Evolutionary conservation across 2,113 vertebrate genomes (phyloP).

Genomic region (Chloebia gouldiae): DNA sequence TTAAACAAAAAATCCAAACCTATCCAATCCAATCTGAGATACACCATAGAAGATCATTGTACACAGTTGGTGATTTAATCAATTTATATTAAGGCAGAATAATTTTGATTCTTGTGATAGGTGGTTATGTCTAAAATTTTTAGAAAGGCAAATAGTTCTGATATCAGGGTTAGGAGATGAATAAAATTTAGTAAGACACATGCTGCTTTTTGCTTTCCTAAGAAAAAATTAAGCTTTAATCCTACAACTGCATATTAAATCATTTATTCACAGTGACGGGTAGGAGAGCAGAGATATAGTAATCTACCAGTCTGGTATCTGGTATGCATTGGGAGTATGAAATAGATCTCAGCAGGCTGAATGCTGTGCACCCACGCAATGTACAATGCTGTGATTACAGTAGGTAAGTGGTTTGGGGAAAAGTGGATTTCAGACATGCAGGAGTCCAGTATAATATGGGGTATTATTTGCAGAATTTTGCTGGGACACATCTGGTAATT

Average conservation of each 20-base stretch:
- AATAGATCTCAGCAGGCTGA: slow-evolving; percentile 67
- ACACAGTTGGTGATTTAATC: background rate
- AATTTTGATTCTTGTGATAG: background rate
- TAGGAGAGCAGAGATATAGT: slow-evolving; percentile 65
- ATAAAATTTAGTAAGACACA: background rate
- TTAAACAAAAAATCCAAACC: background rate
- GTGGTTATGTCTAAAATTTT: background rate
- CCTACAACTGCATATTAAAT: slow-evolving; percentile 18
- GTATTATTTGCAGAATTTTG: slow-evolving; percentile 70
- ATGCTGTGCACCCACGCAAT: slow-evolving; percentile 61
- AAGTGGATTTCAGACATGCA: slow-evolving; percentile 59
- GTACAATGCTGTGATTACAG: slow-evolving; percentile 69
- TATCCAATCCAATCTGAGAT: background rate
- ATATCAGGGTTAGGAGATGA: background rate
- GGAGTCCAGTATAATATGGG: slow-evolving; percentile 65
- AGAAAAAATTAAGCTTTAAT: slow-evolving; percentile 8
- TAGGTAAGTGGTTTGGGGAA: slow-evolving; percentile 56
- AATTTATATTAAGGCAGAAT: background rate
- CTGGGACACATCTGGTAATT: slow-evolving; percentile 60
- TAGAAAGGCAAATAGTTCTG: background rate
- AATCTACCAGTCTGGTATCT: slow-evolving; percentile 65
- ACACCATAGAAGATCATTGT: background rate
- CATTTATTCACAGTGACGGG: slow-evolving; percentile 33
- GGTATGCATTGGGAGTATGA: slow-evolving; percentile 32
- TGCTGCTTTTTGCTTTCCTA: background rate